Conservation (phyloP, 2,888 invertebrate genomes). For the Coecobrya sp. region DNA sequence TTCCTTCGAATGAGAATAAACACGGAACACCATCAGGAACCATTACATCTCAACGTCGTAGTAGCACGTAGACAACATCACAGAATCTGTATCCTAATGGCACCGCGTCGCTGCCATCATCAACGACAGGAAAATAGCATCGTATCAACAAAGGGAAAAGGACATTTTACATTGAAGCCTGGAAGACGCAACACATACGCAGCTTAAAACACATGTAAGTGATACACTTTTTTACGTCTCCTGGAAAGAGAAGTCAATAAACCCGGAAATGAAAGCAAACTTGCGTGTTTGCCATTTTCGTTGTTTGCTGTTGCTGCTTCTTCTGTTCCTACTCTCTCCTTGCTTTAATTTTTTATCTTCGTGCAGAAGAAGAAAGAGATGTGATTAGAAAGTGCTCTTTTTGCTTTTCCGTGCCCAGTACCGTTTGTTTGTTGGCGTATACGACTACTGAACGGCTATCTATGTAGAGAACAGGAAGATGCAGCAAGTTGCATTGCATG, state of each 20-base stretch:
- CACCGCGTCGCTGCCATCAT: neutral
- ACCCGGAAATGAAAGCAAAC: constrained; percentile 72
- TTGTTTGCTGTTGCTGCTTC: constrained; percentile 2
- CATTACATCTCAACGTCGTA: too few relatives aligned
- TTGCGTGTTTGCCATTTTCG: constrained; percentile 52
- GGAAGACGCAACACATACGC: neutral
- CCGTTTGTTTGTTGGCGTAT: neutral
- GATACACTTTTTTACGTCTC: constrained; percentile 19
- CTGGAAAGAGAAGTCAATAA: constrained; percentile 69
- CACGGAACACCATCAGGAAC: neutral
- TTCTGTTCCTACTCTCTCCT: neutral
- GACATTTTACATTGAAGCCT: neutral
- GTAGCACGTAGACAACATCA: neutral
- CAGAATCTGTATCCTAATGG: too few relatives aligned
- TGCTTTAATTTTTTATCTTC: constrained; percentile 6
- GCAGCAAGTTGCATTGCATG: constrained; percentile 43
- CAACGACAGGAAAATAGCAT: neutral
- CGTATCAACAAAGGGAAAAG: neutral
- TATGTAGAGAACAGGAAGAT: constrained; percentile 2
- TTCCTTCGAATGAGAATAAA: neutral
- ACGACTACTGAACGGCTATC: neutral
- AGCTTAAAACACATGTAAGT: constrained; percentile 25
- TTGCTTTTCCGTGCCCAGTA: neutral
- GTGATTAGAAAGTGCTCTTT: constrained; percentile 16
- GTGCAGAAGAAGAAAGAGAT: neutral